Conservation (phyloP, 2,113 vertebrate genomes). For the Pituophis catenifer region DNA sequence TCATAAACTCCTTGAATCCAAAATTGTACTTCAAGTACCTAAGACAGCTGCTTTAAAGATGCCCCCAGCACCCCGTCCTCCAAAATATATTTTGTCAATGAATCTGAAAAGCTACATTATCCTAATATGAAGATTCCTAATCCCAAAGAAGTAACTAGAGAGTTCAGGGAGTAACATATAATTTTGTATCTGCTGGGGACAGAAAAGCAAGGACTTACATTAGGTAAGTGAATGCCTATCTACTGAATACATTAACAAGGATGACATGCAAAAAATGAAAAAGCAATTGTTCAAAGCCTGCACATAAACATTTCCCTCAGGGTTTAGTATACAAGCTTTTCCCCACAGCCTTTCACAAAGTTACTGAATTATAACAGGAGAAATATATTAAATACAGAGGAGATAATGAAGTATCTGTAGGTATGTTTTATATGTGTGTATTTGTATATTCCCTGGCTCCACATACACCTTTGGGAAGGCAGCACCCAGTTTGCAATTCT, state of each 20-base stretch:
- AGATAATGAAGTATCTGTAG: background rate
- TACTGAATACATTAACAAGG: background rate
- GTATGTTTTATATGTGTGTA: background rate
- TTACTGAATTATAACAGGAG: background rate
- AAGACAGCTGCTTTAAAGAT: background rate
- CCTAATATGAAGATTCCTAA: background rate
- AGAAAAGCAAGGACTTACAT: background rate
- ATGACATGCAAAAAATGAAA: background rate
- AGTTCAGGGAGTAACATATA: background rate
- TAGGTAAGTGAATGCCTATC: background rate
- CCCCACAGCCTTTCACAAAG: background rate
- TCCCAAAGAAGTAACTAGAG: background rate
- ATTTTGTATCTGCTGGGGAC: background rate
- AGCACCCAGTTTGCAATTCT: background rate
- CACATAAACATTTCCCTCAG: background rate
- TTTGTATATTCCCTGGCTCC: background rate
- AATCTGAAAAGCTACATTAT: background rate
- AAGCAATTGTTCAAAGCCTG: background rate
- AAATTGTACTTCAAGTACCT: background rate
- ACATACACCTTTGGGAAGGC: background rate
- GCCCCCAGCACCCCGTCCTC: background rate
- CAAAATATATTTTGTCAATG: background rate
- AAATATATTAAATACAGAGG: background rate
- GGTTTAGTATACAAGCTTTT: background rate
- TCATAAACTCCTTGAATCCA: background rate